A percentile compares a stretch with the other conserved stretches of the same genome.
phyloP scores from a whole-genome alignment of 1,140 invertebrate genomes.

The Eriosoma lanigerum region DNA sequence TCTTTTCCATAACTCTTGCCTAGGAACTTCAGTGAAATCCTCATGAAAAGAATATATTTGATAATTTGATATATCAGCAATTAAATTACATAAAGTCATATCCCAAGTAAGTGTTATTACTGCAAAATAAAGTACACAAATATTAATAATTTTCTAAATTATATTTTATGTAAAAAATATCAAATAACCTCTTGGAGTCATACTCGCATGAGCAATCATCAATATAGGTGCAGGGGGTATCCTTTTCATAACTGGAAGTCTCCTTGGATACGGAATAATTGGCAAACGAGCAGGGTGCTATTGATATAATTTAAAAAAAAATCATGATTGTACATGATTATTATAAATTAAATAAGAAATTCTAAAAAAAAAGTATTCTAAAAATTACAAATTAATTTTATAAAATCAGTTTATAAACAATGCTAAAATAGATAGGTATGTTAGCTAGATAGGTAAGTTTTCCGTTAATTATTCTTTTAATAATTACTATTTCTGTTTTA shows the following conservation, averaged over 20 bases:
- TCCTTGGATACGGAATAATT: constrained; percentile 60
- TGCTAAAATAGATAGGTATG: too few species aligned
- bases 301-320: constrained; percentile 27
- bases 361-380: too few species aligned
- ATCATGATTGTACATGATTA: too few species aligned
- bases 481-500: too few species aligned
- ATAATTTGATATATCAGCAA: constrained; percentile 78
- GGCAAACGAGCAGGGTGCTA: constrained; percentile 80
- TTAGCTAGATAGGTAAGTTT: too few species aligned
- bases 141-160: neutral
- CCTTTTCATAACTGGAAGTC: constrained; percentile 65
- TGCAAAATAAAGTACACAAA: constrained; percentile 55
- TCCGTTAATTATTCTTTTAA: too few species aligned
- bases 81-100: constrained; percentile 68
- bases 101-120: constrained; percentile 92
- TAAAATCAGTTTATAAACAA: too few species aligned
- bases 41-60: constrained; percentile 94
- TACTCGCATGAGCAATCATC: constrained; percentile 75
- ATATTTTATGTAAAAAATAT: neutral
- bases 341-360: too few species aligned
- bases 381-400: neutral
- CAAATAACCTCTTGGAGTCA: neutral
- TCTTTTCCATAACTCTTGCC: constrained; percentile 81
- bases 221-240: constrained; percentile 79
- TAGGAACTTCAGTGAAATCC: constrained; percentile 63